A percentile compares a stretch with the other conserved stretches of the same genome.
phyloP scores from a whole-genome alignment of 2,888 invertebrate species.

The Rhamnusium bicolor region DNA sequence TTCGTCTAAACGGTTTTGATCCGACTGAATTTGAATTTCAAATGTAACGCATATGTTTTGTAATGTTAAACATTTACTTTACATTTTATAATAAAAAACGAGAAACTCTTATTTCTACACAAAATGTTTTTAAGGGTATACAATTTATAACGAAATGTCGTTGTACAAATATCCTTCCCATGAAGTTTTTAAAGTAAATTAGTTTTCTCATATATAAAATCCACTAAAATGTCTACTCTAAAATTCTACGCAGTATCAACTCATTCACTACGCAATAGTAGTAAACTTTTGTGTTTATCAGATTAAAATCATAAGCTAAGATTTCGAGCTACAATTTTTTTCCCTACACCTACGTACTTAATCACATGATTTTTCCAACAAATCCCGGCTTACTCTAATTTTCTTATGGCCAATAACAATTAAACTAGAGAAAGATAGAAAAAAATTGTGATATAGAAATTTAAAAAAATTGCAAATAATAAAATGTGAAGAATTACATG shows the following conservation, averaged over 20 bases:
- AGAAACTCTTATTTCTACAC: background rate
- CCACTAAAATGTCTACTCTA: background rate
- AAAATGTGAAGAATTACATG: too few species aligned
- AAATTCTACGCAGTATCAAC: background rate
- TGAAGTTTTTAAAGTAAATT: background rate
- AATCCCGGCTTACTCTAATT: too few species aligned
- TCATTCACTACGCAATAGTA: background rate
- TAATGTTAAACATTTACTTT: background rate
- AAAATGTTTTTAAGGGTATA: background rate
- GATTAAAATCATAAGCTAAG: background rate
- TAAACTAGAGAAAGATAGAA: too few species aligned
- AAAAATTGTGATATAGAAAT: too few species aligned
- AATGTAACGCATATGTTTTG: background rate
- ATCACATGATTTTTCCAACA: too few species aligned
- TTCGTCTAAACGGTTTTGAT: background rate
- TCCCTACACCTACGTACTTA: too few species aligned
- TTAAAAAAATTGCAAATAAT: too few species aligned
- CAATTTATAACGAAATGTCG: too few species aligned
- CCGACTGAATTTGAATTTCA: constrained; percentile 3
- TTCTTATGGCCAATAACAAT: too few species aligned
- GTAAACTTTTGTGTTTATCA: background rate
- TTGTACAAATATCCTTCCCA: too few species aligned
- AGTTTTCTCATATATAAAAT: background rate
- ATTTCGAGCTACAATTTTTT: background rate
- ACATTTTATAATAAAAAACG: background rate